phyloP scores from a whole-genome alignment of 2,113 vertebrate genomes.

The Pedetes capensis region DNA sequence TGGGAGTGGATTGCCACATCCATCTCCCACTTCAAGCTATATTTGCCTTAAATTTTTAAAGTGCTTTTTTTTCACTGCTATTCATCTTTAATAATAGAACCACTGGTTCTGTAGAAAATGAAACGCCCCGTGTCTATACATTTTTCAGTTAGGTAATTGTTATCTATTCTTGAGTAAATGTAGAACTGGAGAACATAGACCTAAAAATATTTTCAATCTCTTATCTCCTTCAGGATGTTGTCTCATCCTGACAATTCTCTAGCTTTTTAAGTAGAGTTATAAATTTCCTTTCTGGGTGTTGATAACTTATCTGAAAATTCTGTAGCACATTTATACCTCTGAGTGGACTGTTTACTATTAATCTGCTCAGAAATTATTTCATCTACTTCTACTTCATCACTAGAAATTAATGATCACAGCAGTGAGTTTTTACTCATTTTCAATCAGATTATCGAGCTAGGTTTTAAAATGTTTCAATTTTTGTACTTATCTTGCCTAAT shows the following conservation, averaged over 20 bases:
- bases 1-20: no score
- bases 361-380: slow-evolving; percentile 28
- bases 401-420: not conserved
- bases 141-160: not conserved
- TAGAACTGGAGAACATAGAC: not conserved
- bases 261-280: not conserved
- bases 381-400: not conserved
- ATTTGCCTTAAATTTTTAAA: not conserved
- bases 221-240: slow-evolving; percentile 45
- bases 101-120: not conserved
- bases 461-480: slow-evolving; percentile 14
- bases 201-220: not conserved
- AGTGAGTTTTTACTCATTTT: not conserved
- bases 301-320: slow-evolving; percentile 47
- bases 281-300: slow-evolving; percentile 22
- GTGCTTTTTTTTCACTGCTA: not conserved
- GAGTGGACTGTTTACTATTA: not conserved
- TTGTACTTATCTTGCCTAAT: not conserved
- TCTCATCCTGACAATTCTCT: slow-evolving; percentile 32
- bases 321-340: not conserved
- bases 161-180: not conserved
- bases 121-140: not conserved
- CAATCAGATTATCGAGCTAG: not conserved
- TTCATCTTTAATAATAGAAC: not conserved
- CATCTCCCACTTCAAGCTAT: no score